These are phyloP conservation scores for Nemurella pictetii DNA, from an alignment of 2,888 invertebrate genomes.

Conservation along the genomic window DNA sequence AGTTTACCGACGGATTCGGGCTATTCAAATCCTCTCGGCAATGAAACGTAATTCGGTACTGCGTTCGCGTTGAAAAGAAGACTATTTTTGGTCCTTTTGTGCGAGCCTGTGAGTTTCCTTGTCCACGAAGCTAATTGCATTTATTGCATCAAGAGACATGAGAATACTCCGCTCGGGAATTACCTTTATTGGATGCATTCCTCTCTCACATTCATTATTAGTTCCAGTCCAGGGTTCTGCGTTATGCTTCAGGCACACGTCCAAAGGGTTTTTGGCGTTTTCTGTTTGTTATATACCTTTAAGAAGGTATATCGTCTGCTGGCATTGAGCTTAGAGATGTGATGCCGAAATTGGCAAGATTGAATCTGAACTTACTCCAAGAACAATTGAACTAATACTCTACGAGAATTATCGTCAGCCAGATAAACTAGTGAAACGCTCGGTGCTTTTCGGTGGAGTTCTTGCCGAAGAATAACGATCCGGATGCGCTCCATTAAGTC, in stretches of 20 bases:
- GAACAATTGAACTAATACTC: not conserved
- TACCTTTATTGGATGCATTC: not conserved
- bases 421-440: not conserved
- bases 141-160: not conserved
- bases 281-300: too few relatives aligned
- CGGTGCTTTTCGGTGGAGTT: not conserved
- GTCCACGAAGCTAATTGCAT: not conserved
- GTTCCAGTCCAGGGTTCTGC: not conserved
- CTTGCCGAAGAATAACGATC: not conserved
- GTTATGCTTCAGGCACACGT: not conserved
- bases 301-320: not conserved
- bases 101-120: not conserved
- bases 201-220: not conserved
- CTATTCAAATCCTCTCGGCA: not conserved
- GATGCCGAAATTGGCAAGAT: not conserved
- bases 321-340: not conserved
- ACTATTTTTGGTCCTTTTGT: not conserved
- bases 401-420: not conserved
- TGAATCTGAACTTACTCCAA: not conserved
- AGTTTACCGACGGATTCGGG: not conserved
- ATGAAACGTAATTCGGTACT: not conserved
- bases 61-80: not conserved
- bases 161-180: not conserved
- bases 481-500: not conserved
- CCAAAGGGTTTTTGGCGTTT: not conserved